Evolutionary conservation across 2,113 vertebrate genomes (phyloP).

Genomic region (Brachionichthys hirsutus): DNA sequence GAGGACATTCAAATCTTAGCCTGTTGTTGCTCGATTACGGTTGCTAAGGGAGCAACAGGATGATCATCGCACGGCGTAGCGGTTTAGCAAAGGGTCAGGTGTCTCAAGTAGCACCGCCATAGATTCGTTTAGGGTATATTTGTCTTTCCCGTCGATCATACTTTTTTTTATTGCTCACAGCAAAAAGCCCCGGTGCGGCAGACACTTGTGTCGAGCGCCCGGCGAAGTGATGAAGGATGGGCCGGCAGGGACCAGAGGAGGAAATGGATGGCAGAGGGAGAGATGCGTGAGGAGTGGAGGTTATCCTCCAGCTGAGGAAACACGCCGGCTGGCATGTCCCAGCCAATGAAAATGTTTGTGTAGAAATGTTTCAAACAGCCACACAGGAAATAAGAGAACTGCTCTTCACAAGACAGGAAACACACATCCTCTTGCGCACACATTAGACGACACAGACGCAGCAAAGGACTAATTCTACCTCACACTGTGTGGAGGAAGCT

Average conservation of each 20-base stretch:
- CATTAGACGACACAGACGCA: slow-evolving; percentile 22
- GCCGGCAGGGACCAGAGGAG: slow-evolving; percentile 32
- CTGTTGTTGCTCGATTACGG: not conserved
- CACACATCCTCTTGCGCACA: slow-evolving; percentile 55
- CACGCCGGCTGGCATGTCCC: slow-evolving; percentile 49
- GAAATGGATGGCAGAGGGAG: slow-evolving; percentile 57
- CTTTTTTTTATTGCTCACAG: slow-evolving; percentile 14
- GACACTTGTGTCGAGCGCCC: slow-evolving; percentile 4
- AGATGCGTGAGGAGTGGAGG: slow-evolving; percentile 60
- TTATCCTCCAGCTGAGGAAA: slow-evolving; percentile 77
- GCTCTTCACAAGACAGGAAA: slow-evolving; percentile 59
- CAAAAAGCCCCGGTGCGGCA: not conserved
- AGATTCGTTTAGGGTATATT: slow-evolving; percentile 15
- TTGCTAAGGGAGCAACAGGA: not conserved
- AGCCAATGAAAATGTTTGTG: slow-evolving; percentile 76
- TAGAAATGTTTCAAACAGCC: slow-evolving; percentile 65
- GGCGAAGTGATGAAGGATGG: slow-evolving; percentile 35
- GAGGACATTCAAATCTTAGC: not conserved
- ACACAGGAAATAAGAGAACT: slow-evolving; percentile 62
- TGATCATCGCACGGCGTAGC: not conserved
- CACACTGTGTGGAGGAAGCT: slow-evolving; percentile 6
- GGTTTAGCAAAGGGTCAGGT: not conserved
- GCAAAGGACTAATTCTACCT: slow-evolving; percentile 43
- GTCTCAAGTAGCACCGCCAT: slow-evolving; percentile 1
- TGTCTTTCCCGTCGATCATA: slow-evolving; percentile 23